phyloP scores from a whole-genome alignment of 1,140 invertebrate genomes.

The Heliconius congener region DNA sequence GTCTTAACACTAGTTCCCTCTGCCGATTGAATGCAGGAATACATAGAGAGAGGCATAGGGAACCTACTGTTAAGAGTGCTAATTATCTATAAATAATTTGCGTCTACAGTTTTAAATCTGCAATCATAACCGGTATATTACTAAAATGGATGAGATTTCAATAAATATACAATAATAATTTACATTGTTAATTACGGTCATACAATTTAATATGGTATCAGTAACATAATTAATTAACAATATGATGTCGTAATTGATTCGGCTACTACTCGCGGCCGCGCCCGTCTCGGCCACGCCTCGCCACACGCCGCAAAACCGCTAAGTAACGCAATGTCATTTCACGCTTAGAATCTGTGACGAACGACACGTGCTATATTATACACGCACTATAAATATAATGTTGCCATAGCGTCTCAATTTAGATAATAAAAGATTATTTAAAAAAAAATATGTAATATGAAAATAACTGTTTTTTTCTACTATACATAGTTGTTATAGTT shows the following conservation, averaged over 20 bases:
- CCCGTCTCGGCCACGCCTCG: slow-evolving; percentile 56
- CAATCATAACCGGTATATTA: neutral
- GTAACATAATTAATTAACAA: slow-evolving; percentile 49
- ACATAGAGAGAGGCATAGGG: too few species aligned
- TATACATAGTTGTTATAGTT: too few species aligned
- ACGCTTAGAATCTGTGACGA: slow-evolving; percentile 62
- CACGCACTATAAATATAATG: neutral
- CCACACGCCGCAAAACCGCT: slow-evolving; percentile 49
- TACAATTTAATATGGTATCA: slow-evolving; percentile 45
- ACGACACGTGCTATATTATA: slow-evolving; percentile 48
- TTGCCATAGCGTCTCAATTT: neutral
- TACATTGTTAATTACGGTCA: slow-evolving; percentile 31
- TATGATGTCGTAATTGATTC: slow-evolving; percentile 57
- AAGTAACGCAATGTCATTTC: slow-evolving; percentile 65
- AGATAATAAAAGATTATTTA: neutral
- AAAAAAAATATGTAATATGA: neutral
- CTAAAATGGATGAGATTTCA: neutral
- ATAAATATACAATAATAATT: neutral
- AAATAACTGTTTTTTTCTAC: too few species aligned
- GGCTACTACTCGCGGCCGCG: slow-evolving; percentile 56
- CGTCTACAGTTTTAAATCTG: too few species aligned
- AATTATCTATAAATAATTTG: too few species aligned
- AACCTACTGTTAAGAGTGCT: too few species aligned
- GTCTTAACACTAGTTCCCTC: too few species aligned
- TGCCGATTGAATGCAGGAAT: too few species aligned